Conservation (phyloP, 2,888 invertebrate genomes). For the Brachypalpus laphriformis region DNA sequence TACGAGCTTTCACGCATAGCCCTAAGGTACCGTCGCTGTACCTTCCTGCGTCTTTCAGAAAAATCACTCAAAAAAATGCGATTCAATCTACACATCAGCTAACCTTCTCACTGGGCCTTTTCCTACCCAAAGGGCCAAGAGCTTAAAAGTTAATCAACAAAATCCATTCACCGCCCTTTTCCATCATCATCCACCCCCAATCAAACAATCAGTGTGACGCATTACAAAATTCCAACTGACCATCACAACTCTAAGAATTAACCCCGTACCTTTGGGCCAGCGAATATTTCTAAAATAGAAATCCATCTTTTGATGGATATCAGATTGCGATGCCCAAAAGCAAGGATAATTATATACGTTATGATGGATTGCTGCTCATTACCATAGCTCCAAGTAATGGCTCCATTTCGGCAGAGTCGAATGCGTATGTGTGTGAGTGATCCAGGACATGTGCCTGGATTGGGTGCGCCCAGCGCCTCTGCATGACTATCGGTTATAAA, state of each 20-base stretch:
- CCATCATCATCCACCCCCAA: background rate
- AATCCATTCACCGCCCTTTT: background rate
- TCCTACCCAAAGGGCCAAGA: too few relatives aligned
- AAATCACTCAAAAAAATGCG: too few relatives aligned
- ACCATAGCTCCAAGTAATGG: background rate
- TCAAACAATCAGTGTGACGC: background rate
- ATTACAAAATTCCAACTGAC: background rate
- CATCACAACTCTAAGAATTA: background rate
- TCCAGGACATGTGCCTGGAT: background rate
- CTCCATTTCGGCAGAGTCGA: background rate
- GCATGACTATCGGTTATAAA: constrained; percentile 9
- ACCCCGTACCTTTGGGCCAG: background rate
- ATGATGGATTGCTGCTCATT: constrained; percentile 29
- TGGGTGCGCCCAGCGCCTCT: background rate
- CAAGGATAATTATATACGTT: constrained; percentile 5
- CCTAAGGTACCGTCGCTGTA: too few relatives aligned
- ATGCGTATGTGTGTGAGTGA: background rate
- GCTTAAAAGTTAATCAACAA: background rate
- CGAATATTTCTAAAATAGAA: background rate
- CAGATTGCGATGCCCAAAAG: background rate
- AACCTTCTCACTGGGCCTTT: too few relatives aligned
- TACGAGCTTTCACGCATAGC: too few relatives aligned
- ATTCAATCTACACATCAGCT: too few relatives aligned
- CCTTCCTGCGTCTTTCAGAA: too few relatives aligned
- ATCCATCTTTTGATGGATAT: background rate